phyloP scores from a whole-genome alignment of 2,797 vertebrate species.

The Myotis planiceps region DNA sequence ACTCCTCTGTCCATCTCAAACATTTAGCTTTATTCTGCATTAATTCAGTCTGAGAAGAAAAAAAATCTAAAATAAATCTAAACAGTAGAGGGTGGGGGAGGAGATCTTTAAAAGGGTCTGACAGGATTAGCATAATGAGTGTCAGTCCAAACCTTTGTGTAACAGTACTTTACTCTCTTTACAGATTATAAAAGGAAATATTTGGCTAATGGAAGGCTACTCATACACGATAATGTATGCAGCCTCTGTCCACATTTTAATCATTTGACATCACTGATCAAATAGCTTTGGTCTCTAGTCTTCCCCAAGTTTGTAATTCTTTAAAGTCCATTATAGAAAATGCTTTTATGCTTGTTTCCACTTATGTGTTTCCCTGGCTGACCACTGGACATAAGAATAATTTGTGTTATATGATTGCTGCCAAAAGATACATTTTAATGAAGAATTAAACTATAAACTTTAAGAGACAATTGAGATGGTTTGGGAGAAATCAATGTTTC shows the following conservation, averaged over 20 bases:
- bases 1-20: slow-evolving; percentile 20
- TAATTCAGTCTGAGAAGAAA: slow-evolving; percentile 25
- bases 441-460: slow-evolving; percentile 8
- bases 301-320: neutral
- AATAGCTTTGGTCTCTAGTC: slow-evolving; percentile 26
- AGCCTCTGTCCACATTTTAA: slow-evolving; percentile 68
- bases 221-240: slow-evolving; percentile 23
- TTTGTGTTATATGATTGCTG: neutral
- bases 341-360: neutral
- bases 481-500: neutral
- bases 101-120: slow-evolving; percentile 31
- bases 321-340: slow-evolving; percentile 40
- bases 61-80: slow-evolving; percentile 33
- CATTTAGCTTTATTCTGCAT: neutral
- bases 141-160: slow-evolving; percentile 42
- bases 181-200: slow-evolving; percentile 56
- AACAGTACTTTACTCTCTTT: slow-evolving; percentile 12
- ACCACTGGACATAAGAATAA: neutral
- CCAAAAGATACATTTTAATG: neutral
- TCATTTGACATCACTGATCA: slow-evolving; percentile 55
- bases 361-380: neutral
- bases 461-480: neutral
- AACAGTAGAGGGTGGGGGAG: neutral
- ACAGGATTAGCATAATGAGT: neutral
- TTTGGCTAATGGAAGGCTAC: slow-evolving; percentile 60